Base-by-base conservation (phyloP, 2,113 vertebrate species). In the Elephantulus edwardii region DNA sequence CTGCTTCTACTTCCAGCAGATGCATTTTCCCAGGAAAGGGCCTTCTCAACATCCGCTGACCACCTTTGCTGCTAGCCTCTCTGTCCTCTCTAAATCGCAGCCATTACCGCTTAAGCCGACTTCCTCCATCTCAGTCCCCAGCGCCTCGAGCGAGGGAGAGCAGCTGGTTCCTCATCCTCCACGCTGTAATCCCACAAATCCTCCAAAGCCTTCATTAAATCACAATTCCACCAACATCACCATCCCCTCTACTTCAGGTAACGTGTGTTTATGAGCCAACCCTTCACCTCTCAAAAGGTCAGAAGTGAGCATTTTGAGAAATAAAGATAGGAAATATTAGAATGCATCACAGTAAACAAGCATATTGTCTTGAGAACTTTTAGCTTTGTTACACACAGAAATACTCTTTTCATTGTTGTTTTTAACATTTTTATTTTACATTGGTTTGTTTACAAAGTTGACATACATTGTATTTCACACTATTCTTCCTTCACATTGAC, bases 131-230 rank as follows among this genome's bases (percentile, higher is more conserved):
- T 76, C 12, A 12, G 88, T 91, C 88, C 90, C 88, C 86, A 88
- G 94, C 0, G 33, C 71, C 88, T 92, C 46, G 4, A 75, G 93
- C 20, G 9, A 95, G 76, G 68, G n/a, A 87, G 82, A 85, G 66
- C 88, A 95, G 92, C 94, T 94, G 93, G 85, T 68, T 92, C 83
- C 66, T 94, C 75, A 56, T 88, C 88, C 85, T 93, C 88, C 68
- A 68, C 14, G 40, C 33, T 17, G 28, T 83, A 86, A 91, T 93
- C 91, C 90, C 91, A 42, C 50, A 85, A 92, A 92, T 93, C 85
- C 86, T 88, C 3, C 0, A 92, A 92, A 96, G 82, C 75, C 88
- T 89, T 94, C 91, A 91, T 96, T 93, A 85, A 91, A 92, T 93
- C 88, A 83, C 91, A 89, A 70, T 88, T 72, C 75, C 26, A 72